Conservation (phyloP, 2,888 invertebrate genomes). For the Odontocerum albicorne region DNA sequence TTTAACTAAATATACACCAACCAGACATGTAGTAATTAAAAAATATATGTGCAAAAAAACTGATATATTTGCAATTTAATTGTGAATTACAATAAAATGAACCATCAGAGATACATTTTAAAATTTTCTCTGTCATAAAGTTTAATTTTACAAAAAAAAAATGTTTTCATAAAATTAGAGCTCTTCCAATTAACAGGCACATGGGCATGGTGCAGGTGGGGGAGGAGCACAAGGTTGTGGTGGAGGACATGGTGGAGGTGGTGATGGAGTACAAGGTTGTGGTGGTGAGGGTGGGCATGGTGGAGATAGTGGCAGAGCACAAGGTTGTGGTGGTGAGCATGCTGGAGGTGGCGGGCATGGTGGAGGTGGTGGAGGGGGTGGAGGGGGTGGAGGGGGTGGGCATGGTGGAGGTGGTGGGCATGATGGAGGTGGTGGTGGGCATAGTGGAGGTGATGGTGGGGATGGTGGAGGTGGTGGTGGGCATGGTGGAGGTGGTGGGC, state of each 20-base stretch:
- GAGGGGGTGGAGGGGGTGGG: neutral
- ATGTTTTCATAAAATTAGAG: too few species aligned
- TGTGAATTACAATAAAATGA: too few species aligned
- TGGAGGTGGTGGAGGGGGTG: constrained; percentile 6
- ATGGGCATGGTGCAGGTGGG: constrained; percentile 38
- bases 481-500: constrained; percentile 13
- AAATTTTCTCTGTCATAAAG: too few species aligned
- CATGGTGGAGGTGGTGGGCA: neutral
- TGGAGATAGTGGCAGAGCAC: neutral
- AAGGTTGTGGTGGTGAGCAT: too few species aligned
- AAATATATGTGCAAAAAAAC: too few species aligned
- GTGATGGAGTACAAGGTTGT: constrained; percentile 29
- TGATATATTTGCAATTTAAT: too few species aligned
- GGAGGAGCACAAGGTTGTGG: constrained; percentile 15
- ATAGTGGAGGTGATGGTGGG: constrained; percentile 22
- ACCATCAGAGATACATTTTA: too few species aligned
- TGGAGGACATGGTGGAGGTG: constrained; percentile 11
- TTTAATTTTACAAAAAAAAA: too few species aligned
- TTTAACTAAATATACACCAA: too few species aligned
- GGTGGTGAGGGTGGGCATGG: constrained; percentile 13
- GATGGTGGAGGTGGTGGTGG: constrained; percentile 24
- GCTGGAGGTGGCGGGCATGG: neutral
- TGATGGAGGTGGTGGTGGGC: constrained; percentile 37
- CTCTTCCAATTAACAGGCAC: too few species aligned
- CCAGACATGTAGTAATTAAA: too few species aligned